Base-by-base conservation (phyloP, 2,113 vertebrate genomes). In the Equus quagga region DNA sequence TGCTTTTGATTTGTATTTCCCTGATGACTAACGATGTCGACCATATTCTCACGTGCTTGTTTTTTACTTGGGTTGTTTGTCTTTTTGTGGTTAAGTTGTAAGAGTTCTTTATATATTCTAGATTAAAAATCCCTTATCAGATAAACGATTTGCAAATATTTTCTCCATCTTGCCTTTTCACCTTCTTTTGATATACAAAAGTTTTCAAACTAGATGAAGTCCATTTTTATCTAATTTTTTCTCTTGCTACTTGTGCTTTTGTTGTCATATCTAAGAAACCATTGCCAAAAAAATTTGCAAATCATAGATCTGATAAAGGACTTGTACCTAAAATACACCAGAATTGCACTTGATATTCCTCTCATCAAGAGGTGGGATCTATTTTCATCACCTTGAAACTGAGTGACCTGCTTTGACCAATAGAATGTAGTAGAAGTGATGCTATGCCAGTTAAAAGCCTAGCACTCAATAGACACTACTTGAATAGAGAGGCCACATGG, bases 131-230 rank as follows among this genome's bases (percentile, higher is more conserved):
- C 14, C 54, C 19, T 60, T 87, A 60, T 84, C 54, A 78, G 14
- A 83, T 54, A 51, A 6, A 78, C 33, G 67, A 93, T 64, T 92
- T 95, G 12, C n/a, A 89, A 79, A 69, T 95, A 70, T 69, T 64
- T 88, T 73, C 90, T 76, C 28, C 21, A 78, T 70, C 28, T 23
- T 86, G 26, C 4, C 12, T 54, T 94, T 75, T 56, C 33, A 78
- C 24, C 33, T 19, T 92, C 51, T 60, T 51, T 62, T 70, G 21
- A 84, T 41, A 12, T 28, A 70, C 28, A 58, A 67, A 33, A 36
- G 36, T 33, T 65, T 87, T 76, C 76, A 88, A 58, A 60, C 17
- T 85, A 41, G 60, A 49, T 73, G 18, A 85, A 95, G 46, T 41
- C 11, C 46, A 92, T 72, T 60, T 65, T 51, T 54, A 91, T 33